phyloP scores from a whole-genome alignment of 2,797 vertebrate species.

The Balearica regulorum region DNA sequence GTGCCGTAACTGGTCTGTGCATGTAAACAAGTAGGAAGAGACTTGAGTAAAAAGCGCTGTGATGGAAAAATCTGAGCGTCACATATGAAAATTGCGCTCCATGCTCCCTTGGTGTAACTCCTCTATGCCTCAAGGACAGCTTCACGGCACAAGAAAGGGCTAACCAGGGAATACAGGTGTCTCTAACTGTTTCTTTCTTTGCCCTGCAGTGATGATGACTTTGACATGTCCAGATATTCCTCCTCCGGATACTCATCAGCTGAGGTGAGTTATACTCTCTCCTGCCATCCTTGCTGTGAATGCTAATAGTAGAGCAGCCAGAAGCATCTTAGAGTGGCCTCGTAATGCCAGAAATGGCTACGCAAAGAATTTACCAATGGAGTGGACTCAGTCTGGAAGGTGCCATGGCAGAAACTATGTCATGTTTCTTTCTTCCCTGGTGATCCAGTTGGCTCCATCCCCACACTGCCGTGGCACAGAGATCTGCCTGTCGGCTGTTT shows the following conservation, averaged over 20 bases:
- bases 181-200: background rate
- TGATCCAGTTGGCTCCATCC: background rate
- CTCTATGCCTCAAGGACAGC: background rate
- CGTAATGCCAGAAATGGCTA: background rate
- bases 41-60: background rate
- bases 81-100: background rate
- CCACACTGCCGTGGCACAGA: background rate
- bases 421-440: background rate
- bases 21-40: background rate
- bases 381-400: background rate
- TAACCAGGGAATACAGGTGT: background rate
- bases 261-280: slow-evolving; percentile 87
- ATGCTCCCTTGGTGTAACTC: background rate
- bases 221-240: slow-evolving; percentile 98
- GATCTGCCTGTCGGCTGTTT: background rate
- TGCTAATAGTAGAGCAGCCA: background rate
- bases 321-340: background rate
- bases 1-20: accelerated
- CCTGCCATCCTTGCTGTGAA: background rate
- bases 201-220: slow-evolving; percentile 90
- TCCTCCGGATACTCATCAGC: slow-evolving; percentile 99
- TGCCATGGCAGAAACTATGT: background rate
- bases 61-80: background rate
- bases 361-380: background rate
- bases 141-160: background rate